Base-by-base conservation (phyloP, 2,113 vertebrate species). In the Nothoprocta perdicaria region DNA sequence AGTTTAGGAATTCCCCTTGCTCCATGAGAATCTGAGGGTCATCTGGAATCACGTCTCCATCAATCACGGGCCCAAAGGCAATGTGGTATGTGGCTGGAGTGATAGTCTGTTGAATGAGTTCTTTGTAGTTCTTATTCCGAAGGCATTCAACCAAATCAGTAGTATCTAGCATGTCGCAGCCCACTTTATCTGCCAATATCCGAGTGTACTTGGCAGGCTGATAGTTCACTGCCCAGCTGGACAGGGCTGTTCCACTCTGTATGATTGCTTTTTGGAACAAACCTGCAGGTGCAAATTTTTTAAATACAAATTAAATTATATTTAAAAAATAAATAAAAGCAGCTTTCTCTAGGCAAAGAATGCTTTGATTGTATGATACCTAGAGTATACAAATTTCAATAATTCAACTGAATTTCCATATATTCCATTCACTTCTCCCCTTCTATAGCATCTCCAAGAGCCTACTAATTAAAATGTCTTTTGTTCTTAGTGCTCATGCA, bases 191-290 rank as follows among this genome's bases (percentile, higher is more conserved):
- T 6, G 98, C 99, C 96, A 99, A 95, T 69, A 98, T 97, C 7
- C 99, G 98, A 2, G 99, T 99, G 95, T 99, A 99, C 96, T 99
- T 99, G 97, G 99, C 99, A 29, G 99, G 99, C 96, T 99, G 99
- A 95, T 99, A 99, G 97, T 99, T 99, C 68, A 99, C 99, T 2
- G 99, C 99, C 99, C 99, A 99, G 98, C 99, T 99, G 97, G 99
- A 99, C 85, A 99, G 95, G 3, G 99, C 99, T 5, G 99, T 99
- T 78, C 99, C 99, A 40, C 99, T 99, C 97, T 99, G 99, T 97
- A 99, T 99, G 97, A 99, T 99, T 65, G 99, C 99, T 93, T 99
- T 99, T 98, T 99, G 99, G 96, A 99, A 99, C 61, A 99, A 97
- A 96, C 99, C 99, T 99, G 98, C 83, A 97, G 95, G 92, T 97